Conservation (phyloP, 2,888 invertebrate genomes). For the Thysanoteuthis rhombus region DNA sequence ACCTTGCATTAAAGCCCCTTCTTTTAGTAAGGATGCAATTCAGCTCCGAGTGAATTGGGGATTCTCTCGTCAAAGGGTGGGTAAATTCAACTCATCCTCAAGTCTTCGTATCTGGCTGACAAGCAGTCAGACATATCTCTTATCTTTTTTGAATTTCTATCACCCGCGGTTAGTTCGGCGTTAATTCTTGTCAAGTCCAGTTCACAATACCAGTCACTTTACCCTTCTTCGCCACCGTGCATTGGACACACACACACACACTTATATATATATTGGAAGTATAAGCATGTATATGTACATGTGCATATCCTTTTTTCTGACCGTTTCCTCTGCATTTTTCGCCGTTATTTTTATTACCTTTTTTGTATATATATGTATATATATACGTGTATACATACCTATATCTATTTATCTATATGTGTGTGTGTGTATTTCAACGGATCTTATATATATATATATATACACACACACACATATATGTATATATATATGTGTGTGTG, state of each 20-base stretch:
- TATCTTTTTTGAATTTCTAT: neutral
- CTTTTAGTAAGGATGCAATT: neutral
- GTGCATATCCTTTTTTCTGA: too few species aligned
- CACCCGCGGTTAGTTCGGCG: neutral
- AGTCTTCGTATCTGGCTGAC: neutral
- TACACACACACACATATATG: too few species aligned
- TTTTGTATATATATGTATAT: too few species aligned
- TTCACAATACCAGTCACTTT: neutral
- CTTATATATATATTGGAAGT: neutral
- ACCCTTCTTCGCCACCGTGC: neutral
- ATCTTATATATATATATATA: too few species aligned
- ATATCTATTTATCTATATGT: too few species aligned
- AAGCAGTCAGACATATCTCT: neutral
- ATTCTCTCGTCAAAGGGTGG: neutral
- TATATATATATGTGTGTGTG: too few species aligned
- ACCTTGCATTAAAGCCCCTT: conserved; percentile 12
- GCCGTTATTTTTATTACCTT: too few species aligned
- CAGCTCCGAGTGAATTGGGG: neutral
- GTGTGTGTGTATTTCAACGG: too few species aligned
- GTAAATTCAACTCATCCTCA: neutral
- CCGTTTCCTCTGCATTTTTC: too few species aligned
- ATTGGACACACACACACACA: neutral
- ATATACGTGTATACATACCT: too few species aligned
- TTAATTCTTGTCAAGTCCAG: conserved; percentile 12
- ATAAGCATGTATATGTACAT: neutral